These are phyloP conservation scores for Ferrisia virgata DNA, from an alignment of 2,888 invertebrate genomes.

Conservation along the genomic window DNA sequence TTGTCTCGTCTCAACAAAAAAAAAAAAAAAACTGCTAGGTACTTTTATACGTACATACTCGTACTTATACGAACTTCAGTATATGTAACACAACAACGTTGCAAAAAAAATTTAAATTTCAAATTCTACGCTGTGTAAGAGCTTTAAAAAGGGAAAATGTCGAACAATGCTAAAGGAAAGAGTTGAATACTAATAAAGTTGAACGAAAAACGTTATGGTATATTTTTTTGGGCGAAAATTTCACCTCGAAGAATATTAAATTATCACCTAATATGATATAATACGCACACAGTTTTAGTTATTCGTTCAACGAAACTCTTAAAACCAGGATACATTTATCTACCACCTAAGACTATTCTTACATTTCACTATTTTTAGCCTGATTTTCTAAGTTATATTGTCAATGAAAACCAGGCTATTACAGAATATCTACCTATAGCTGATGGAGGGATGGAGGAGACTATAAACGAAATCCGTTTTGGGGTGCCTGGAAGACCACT, in stretches of 20 bases:
- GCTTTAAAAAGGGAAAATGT: background rate
- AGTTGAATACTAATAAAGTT: background rate
- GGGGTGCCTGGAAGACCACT: too few relatives aligned
- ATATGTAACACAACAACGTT: background rate
- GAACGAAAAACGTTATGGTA: background rate
- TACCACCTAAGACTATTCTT: too few relatives aligned
- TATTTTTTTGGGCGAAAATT: background rate
- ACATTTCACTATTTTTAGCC: too few relatives aligned
- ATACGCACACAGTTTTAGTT: background rate
- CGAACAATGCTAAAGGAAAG: background rate
- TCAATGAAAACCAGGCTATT: too few relatives aligned
- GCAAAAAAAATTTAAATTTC: background rate
- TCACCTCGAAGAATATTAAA: background rate
- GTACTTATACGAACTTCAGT: background rate
- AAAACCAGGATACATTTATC: background rate
- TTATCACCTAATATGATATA: background rate
- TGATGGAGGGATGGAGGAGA: too few relatives aligned
- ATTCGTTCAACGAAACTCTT: background rate
- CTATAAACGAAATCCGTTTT: too few relatives aligned
- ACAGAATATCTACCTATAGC: too few relatives aligned
- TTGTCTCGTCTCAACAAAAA: background rate
- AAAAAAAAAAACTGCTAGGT: background rate
- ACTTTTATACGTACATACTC: background rate
- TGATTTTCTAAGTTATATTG: too few relatives aligned
- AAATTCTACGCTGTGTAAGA: background rate